A percentile compares a stretch with the other conserved stretches of the same genome.
phyloP scores from a whole-genome alignment of 2,888 invertebrate genomes.

The Anoplius nigerrimus region DNA sequence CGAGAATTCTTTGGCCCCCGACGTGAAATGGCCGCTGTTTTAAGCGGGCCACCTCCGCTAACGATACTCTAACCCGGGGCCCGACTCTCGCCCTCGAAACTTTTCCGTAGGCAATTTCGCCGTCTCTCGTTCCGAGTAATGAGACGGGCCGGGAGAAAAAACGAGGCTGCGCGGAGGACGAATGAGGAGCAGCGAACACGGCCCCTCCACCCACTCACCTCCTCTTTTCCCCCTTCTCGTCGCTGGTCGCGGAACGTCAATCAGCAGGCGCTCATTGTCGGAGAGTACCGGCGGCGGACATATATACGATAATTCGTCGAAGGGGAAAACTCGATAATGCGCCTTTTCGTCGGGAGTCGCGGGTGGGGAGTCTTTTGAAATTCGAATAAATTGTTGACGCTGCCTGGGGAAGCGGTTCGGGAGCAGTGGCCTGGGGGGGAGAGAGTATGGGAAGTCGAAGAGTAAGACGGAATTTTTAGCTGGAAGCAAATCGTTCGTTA shows the following conservation, averaged over 20 bases:
- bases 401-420: constrained; percentile 1
- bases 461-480: constrained; percentile 4
- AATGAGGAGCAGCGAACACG: no score
- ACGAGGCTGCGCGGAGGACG: no score
- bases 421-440: neutral
- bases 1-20: no score
- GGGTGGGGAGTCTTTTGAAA: constrained; percentile 34
- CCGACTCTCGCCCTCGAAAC: no score
- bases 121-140: no score
- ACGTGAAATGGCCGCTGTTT: no score
- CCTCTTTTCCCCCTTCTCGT: neutral
- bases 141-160: no score
- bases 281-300: neutral
- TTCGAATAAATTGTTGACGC: constrained; percentile 36
- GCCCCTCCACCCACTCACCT: neutral
- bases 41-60: no score
- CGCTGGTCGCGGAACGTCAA: neutral
- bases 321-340: constrained; percentile 32
- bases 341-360: constrained; percentile 27
- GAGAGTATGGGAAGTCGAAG: neutral
- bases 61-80: no score
- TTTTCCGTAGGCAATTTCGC: no score
- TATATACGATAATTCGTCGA: constrained; percentile 14
- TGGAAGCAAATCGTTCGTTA: constrained; percentile 13
- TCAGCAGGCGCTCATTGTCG: neutral